Evolutionary conservation across 2,113 vertebrate genomes (phyloP), one percentile per base, ranked within the genome.

Genomic region (Semicossyphus pulcher): DNA sequence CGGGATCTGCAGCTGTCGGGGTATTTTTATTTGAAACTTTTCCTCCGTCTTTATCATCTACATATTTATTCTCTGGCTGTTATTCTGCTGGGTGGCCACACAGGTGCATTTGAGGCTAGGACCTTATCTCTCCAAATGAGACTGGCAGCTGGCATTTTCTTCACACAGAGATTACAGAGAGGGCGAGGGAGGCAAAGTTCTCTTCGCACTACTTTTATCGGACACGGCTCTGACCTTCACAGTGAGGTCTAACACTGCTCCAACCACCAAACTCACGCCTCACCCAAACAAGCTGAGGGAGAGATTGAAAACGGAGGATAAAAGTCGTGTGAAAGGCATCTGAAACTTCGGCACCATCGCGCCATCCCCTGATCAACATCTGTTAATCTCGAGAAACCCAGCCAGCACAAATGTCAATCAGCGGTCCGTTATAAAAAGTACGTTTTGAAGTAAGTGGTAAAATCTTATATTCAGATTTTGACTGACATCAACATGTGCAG

Each of bases 101-200:
- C 69, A 66, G 77, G 71, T 70, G 77, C 62, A 80, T 71, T 78
- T 20, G 37, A 64, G 68, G 67, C 54, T 25, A 8, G 69, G 63
- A 29, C 58, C 84, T 86, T 90, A 92, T 90, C 86, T 84, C 69
- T 54, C 54, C 39, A 80, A 90, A 89, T 82, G 85, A 90, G 86
- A 76, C 56, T 59, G 84, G 89, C 87, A 86, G 83, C 87, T 85
- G 83, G 86, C 80, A 82, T 87, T 87, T 87, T 80, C 72, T 68
- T 74, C 84, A 72, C 78, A 47, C 29, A 0, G 66, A 83, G 85
- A 91, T 90, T 89, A 84, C 56, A 83, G 57, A 39, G 54, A 59
- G 58, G 32, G 42, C 18, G 25, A 64, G 31, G 45, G 61, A 53
- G 59, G 45, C 41, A 75, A 82, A 76, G 78, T 78, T 89, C 86